Conservation (phyloP, 92 coral and sea anemone genomes). For the Palythoa heliodiscus region DNA sequence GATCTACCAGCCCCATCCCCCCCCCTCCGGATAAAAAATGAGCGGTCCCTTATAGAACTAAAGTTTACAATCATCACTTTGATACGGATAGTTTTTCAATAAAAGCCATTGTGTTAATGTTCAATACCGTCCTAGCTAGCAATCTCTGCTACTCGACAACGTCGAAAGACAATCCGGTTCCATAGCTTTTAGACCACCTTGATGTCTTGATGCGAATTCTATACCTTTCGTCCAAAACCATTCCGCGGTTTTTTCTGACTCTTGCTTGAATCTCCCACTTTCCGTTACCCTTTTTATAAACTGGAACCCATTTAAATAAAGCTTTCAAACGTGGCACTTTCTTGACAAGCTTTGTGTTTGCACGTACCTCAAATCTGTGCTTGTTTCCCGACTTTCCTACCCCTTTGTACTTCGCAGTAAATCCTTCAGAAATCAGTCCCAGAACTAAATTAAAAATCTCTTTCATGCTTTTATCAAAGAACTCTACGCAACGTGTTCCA, state of each 20-base stretch:
- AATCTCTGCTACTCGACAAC: neutral
- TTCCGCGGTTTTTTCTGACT: neutral
- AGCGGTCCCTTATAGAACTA: no score
- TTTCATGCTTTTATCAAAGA: constrained; percentile 53
- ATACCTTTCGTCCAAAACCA: neutral
- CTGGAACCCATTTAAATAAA: constrained; percentile 23
- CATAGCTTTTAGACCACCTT: constrained; percentile 16
- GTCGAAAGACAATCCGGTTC: constrained; percentile 40
- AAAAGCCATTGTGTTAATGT: no score
- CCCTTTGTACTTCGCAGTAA: constrained; percentile 50
- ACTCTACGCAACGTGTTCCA: constrained; percentile 50
- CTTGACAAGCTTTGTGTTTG: constrained; percentile 43
- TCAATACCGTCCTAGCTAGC: no score
- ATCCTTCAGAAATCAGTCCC: constrained; percentile 24
- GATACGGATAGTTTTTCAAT: no score
- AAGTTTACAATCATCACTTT: no score
- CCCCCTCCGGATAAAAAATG: no score
- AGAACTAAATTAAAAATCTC: constrained; percentile 40
- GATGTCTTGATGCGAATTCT: constrained; percentile 8
- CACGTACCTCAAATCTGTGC: constrained; percentile 52
- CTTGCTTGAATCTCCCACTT: constrained; percentile 54
- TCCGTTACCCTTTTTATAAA: constrained; percentile 20
- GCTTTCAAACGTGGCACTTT: constrained; percentile 31
- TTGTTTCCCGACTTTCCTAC: neutral
- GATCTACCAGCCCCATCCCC: no score